Base-by-base conservation (phyloP, 2,888 invertebrate genomes). In the Drosophila fungiperda region DNA sequence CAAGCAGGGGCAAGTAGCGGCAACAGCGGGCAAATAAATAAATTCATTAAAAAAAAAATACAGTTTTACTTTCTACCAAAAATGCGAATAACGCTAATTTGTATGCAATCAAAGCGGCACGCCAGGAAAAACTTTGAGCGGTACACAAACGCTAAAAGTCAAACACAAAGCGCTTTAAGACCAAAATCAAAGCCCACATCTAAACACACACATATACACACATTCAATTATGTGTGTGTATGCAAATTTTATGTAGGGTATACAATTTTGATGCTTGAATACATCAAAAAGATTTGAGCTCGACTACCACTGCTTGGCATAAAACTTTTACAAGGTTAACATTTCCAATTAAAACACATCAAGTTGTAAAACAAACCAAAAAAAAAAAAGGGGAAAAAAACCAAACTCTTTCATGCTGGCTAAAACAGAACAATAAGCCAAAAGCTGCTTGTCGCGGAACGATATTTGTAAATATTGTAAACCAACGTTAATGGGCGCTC, bases 31-130 rank as follows among this genome's bases (percentile, higher is more conserved):
- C 68, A 74, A 87, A 88, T 81, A 88, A 86, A 86, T 81, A 86
- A 89, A 85, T 82, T 87, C 70, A 77, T 71, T 67, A 72, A 73
- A 82, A 77, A 83, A 80, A 78, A 72, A 75, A 78, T 74, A 84
- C 83, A 78, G 81, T 87, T 83, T 90, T 88, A 86, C 87, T 87
- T 87, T 87, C 90, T 87, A 87, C 78, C 87, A 77, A 86, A 90
- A 83, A 88, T 89, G 83, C 90, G 86, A 87, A 89, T 85, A 73
- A 66, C 76, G 84, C 80, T 88, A 86, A 88, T 90, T 90, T 83
- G 84, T 87, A 90, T 83, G 87, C 90, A 80, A 74, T 80, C 79
- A 71, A 68, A 80, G 88, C 69, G 83, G 80, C 74, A 68, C 54
- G 76, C 66, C 75, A 73, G 76, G 70, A 83, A 89, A 82, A 82